Percentiles rank a stretch among this genome's conserved stretches.
These are phyloP conservation scores for Saguinus imperator DNA, from an alignment of 2,113 vertebrate species.

Conservation along the genomic window DNA sequence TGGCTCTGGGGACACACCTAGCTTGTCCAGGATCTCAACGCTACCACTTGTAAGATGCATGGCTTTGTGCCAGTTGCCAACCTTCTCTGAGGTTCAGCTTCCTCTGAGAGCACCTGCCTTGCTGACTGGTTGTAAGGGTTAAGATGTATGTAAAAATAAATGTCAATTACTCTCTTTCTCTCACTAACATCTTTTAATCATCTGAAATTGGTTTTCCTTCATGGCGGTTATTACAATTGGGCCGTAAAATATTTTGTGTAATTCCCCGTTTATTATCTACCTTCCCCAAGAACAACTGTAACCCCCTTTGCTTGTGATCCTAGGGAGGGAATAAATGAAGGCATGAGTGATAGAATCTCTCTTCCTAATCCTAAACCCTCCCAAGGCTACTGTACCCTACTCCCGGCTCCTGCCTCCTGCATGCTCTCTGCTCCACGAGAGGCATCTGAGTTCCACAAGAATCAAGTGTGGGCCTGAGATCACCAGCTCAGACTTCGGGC, in stretches of 20 bases:
- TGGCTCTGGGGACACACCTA: neutral
- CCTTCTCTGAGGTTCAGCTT: neutral
- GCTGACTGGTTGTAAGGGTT: neutral
- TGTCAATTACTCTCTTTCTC: neutral
- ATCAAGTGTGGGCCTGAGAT: neutral
- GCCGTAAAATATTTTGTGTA: neutral
- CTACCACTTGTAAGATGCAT: neutral
- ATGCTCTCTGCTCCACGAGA: neutral
- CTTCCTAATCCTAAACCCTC: neutral
- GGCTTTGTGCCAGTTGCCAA: neutral
- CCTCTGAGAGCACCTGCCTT: neutral
- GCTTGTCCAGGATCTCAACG: neutral
- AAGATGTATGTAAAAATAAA: neutral
- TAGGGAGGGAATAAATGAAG: neutral
- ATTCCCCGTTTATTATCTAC: neutral
- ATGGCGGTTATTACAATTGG: neutral
- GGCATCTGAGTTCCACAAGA: neutral
- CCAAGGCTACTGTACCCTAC: neutral
- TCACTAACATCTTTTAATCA: neutral
- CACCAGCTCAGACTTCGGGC: neutral
- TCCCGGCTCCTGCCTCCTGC: neutral
- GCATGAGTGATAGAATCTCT: neutral
- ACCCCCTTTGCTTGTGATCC: neutral
- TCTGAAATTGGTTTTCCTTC: neutral
- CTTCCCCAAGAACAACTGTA: neutral